Conservation (phyloP, 1,140 invertebrate species). For the Augochlora pura region DNA sequence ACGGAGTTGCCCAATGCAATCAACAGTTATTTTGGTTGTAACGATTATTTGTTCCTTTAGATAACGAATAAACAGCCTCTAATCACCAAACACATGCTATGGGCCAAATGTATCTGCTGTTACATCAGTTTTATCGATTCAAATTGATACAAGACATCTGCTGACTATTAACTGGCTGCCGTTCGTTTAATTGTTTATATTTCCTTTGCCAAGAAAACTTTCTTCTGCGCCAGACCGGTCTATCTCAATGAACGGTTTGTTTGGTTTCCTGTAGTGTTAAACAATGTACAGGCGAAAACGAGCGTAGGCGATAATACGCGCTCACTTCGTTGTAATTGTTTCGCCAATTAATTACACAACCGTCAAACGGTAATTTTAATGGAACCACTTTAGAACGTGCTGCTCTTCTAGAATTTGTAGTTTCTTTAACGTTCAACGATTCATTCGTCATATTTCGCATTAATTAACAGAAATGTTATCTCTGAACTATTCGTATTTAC, state of each 20-base stretch:
- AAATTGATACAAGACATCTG: constrained; percentile 19
- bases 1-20: too few species aligned
- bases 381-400: neutral
- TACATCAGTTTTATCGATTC: constrained; percentile 10
- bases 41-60: neutral
- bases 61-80: neutral
- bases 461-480: too few species aligned
- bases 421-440: neutral
- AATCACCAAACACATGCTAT: neutral
- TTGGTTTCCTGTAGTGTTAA: constrained; percentile 50
- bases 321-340: constrained; percentile 27
- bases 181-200: constrained; percentile 42
- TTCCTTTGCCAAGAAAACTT: constrained; percentile 22
- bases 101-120: neutral
- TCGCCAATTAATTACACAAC: constrained; percentile 40
- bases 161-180: constrained; percentile 17
- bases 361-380: constrained; percentile 22
- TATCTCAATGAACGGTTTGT: constrained; percentile 49
- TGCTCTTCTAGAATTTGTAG: neutral
- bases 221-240: constrained; percentile 22
- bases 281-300: constrained; percentile 49
- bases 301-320: constrained; percentile 41
- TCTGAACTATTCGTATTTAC: too few species aligned
- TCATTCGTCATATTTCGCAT: too few species aligned
- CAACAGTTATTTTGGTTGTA: too few species aligned